Base-by-base conservation (phyloP, 30 jellyfish, hydroid and myxozoan genomes). In the Rhopilema esculentum region DNA sequence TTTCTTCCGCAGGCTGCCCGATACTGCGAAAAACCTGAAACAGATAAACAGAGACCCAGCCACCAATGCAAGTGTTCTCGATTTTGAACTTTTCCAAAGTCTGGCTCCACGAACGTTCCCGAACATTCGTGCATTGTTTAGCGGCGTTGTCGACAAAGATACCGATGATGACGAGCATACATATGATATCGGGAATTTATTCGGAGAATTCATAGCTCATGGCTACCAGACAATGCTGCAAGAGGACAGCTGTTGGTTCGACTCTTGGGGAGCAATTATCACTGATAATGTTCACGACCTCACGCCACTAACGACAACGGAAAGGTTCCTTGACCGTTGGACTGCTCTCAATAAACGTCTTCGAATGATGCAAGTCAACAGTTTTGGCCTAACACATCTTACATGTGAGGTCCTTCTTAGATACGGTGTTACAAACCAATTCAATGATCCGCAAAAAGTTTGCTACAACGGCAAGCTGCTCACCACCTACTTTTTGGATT, bases 161-260 rank as follows among this genome's bases (percentile, higher is more conserved):
- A 61, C 97, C n/a, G 96, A 90, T 23, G 99, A 95, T 40, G 77
- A 88, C 24, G 95, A 63, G 48, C 89, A 75, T 52, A 79, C 85
- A 16, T 95, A 95, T 75, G 84, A 91, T 19, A 75, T 95, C 67
- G 96, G 86, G 27, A 79, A 31, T 52, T 83, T 95, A 8, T 85
- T 90, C 66, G 95, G 97, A 0, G 75, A 89, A 49, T 95, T 73
- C 67, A 66, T 66, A 31, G 79, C 82, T 20, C 72, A 70, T 51
- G 99, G 99, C 74, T 95, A 89, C 84, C 99, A 95, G 75, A 90
- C 97, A 16, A 84, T 90, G 87, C 72, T 95, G 50, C 99, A 95
- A 72, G 99, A 95, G 62, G 99, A 95, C 48, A 95, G 99, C 89
- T 95, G 99, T 71, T 95, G 99, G 99, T 90, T 86, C 51, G 99